Conservation (phyloP, 2,888 invertebrate genomes). For the Aproaerema taeniolella region DNA sequence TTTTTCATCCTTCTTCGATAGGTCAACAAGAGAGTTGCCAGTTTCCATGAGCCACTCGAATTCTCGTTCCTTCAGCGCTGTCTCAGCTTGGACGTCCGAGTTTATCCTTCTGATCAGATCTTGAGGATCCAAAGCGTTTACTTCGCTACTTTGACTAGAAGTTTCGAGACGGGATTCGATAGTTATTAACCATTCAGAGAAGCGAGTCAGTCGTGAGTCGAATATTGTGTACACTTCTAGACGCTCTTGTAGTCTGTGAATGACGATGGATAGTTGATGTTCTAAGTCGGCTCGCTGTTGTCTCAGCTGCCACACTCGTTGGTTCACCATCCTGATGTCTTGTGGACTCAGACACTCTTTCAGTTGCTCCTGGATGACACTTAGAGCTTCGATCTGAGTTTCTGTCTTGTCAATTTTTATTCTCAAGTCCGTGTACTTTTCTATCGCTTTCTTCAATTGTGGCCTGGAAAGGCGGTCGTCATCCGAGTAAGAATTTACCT, state of each 20-base stretch:
- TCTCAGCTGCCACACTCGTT: slow-evolving; percentile 85
- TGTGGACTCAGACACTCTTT: slow-evolving; percentile 90
- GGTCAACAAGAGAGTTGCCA: slow-evolving; percentile 80
- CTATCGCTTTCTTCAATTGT: slow-evolving; percentile 80
- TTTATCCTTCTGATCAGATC: slow-evolving; percentile 84
- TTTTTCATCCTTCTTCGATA: slow-evolving; percentile 79
- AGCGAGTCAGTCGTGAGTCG: slow-evolving; percentile 80
- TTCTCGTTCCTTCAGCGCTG: slow-evolving; percentile 85
- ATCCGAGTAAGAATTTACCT: slow-evolving; percentile 76
- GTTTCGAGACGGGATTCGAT: slow-evolving; percentile 81
- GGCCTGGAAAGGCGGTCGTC: slow-evolving; percentile 77
- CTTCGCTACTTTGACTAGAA: slow-evolving; percentile 68
- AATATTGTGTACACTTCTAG: slow-evolving; percentile 84
- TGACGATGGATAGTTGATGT: slow-evolving; percentile 84
- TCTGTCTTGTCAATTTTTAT: slow-evolving; percentile 76
- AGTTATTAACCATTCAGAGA: slow-evolving; percentile 83
- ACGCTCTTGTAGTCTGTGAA: slow-evolving; percentile 85
- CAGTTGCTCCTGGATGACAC: slow-evolving; percentile 86
- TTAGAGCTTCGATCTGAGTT: slow-evolving; percentile 82
- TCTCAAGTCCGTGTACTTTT: slow-evolving; percentile 79
- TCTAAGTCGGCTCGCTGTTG: slow-evolving; percentile 90
- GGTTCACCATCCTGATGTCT: slow-evolving; percentile 88
- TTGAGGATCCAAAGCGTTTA: slow-evolving; percentile 81
- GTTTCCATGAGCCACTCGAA: slow-evolving; percentile 86
- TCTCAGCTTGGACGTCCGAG: slow-evolving; percentile 85